These are phyloP conservation scores for Silurus meridionalis DNA, from an alignment of 2,113 vertebrate genomes.

Conservation along the genomic window DNA sequence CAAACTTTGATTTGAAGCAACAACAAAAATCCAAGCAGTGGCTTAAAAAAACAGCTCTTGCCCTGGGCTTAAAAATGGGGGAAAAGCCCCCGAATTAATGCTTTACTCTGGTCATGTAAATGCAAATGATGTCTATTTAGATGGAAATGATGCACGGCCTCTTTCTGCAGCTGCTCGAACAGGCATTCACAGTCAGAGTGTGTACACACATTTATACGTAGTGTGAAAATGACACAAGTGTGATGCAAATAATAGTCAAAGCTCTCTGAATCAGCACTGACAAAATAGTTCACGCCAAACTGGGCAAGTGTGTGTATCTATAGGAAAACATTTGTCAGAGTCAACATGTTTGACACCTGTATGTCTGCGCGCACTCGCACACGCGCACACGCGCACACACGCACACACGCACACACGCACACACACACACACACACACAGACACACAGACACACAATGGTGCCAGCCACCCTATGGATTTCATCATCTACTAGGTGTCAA, in stretches of 20 bases:
- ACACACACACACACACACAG: slow-evolving; percentile 20
- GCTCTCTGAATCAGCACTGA: neutral
- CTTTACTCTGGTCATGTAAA: slow-evolving; percentile 28
- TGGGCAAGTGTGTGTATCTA: neutral
- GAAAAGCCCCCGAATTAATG: neutral
- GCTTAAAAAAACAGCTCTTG: neutral
- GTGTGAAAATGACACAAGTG: neutral
- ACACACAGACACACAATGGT: slow-evolving; percentile 2
- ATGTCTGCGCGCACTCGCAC: neutral
- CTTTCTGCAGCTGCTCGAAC: slow-evolving; percentile 13
- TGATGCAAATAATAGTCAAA: neutral
- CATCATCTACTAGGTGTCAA: slow-evolving; percentile 26
- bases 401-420: neutral
- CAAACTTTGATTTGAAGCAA: neutral
- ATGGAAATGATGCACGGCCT: slow-evolving; percentile 7
- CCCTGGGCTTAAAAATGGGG: neutral
- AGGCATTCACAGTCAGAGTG: slow-evolving; percentile 6
- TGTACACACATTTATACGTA: neutral
- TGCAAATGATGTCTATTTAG: slow-evolving; percentile 29
- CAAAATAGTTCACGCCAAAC: neutral
- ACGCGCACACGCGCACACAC: neutral
- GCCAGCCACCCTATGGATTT: neutral
- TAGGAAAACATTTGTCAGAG: neutral
- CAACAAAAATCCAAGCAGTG: neutral
- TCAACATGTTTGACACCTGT: neutral